phyloP scores from a whole-genome alignment of 2,113 vertebrate species.

The Balaenoptera acutorostrata region DNA sequence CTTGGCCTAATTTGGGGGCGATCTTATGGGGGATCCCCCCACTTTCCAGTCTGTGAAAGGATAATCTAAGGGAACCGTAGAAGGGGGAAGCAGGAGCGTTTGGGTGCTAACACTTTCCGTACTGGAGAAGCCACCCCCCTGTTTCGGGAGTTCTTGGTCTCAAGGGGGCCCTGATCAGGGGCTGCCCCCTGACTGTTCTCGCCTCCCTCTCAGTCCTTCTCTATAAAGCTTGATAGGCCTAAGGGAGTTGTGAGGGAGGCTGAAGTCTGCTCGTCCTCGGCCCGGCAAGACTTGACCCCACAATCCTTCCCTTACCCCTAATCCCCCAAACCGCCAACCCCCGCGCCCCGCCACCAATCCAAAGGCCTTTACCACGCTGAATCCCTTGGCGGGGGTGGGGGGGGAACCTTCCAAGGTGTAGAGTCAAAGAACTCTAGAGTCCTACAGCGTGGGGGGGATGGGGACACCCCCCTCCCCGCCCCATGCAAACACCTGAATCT shows the following conservation, averaged over 20 bases:
- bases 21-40: background rate
- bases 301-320: background rate
- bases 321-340: too few relatives aligned
- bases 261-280: background rate
- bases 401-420: background rate
- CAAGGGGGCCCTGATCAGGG: background rate
- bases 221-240: background rate
- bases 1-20: conserved; percentile 65
- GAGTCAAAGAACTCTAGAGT: background rate
- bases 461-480: background rate
- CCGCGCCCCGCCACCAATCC: background rate
- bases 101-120: conserved; percentile 32
- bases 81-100: background rate
- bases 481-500: background rate
- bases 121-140: conserved; percentile 10
- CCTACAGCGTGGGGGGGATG: background rate
- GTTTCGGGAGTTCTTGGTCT: conserved; percentile 42
- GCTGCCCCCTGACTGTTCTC: background rate
- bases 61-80: background rate
- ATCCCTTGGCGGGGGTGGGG: background rate
- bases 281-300: background rate
- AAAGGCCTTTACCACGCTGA: conserved; percentile 4
- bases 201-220: background rate
- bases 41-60: conserved; percentile 16
- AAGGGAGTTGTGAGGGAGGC: background rate